A percentile compares a stretch with the other conserved stretches of the same genome.
phyloP scores from a whole-genome alignment of 2,797 vertebrate species.

The Ceryle rudis region DNA sequence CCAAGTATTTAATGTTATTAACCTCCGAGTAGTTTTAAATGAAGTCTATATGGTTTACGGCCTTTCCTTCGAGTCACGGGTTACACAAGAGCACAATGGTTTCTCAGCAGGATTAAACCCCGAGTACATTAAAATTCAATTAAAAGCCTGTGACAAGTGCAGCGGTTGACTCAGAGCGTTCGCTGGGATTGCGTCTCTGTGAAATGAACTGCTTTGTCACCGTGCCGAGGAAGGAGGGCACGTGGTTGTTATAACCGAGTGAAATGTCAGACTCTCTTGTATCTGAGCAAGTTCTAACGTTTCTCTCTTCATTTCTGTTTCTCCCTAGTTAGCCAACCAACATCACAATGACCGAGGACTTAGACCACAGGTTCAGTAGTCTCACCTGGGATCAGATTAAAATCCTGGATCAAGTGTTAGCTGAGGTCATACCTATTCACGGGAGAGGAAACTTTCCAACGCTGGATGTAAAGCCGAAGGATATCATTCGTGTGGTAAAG shows the following conservation, averaged over 20 bases:
- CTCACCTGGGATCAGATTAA: slow-evolving; percentile 92
- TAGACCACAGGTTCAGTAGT: slow-evolving; percentile 89
- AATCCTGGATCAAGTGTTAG: slow-evolving; percentile 92
- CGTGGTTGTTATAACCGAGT: not conserved
- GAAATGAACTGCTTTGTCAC: slow-evolving; percentile 2
- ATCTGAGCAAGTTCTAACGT: not conserved
- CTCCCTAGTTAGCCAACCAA: slow-evolving; percentile 60
- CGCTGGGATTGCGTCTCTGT: not conserved
- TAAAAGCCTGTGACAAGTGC: slow-evolving; percentile 49
- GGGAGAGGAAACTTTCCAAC: slow-evolving; percentile 97
- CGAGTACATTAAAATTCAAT: slow-evolving; percentile 53
- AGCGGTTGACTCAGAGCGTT: slow-evolving; percentile 36
- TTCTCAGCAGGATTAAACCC: slow-evolving; percentile 48
- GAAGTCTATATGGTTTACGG: not conserved
- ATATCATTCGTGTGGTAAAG: slow-evolving; percentile 91
- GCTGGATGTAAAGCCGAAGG: slow-evolving; percentile 91
- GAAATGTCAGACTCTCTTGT: not conserved
- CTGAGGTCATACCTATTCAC: slow-evolving; percentile 92
- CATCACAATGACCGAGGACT: slow-evolving; percentile 86
- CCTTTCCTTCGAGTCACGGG: slow-evolving; percentile 37
- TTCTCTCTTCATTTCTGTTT: slow-evolving; percentile 21
- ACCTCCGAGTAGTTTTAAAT: slow-evolving; percentile 7
- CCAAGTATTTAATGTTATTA: not conserved
- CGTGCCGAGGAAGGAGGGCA: not conserved
- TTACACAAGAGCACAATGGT: not conserved